A percentile compares a stretch with the other conserved stretches of the same genome.
phyloP scores from a whole-genome alignment of 1,140 invertebrate genomes.

The Oscheius sp. region DNA sequence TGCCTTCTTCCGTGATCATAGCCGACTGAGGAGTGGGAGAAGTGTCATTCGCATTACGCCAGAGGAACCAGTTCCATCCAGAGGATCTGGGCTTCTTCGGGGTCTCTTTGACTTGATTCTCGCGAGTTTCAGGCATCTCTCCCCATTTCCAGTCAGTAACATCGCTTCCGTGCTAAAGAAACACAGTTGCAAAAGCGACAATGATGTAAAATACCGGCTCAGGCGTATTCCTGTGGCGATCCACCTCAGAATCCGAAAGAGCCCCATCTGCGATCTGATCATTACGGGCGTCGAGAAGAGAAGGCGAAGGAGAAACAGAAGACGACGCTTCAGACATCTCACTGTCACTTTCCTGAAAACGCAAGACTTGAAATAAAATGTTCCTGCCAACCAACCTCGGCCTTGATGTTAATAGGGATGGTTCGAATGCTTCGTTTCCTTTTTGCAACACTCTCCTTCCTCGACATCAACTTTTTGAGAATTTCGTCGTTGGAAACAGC shows the following conservation, averaged over 20 bases:
- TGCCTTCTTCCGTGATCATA: slow-evolving; percentile 68
- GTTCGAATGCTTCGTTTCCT: background rate
- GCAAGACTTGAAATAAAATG: background rate
- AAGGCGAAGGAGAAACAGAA: slow-evolving; percentile 23
- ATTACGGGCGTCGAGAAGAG: slow-evolving; percentile 1
- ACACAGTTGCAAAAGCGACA: slow-evolving; percentile 3
- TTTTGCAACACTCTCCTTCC: slow-evolving; percentile 10
- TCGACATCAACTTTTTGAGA: background rate
- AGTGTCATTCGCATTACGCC: slow-evolving; percentile 17
- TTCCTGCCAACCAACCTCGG: background rate
- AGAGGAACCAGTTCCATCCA: slow-evolving; percentile 46
- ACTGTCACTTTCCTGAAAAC: slow-evolving; percentile 29
- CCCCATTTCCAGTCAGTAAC: slow-evolving; percentile 86
- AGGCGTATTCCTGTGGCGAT: slow-evolving; percentile 34
- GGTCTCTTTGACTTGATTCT: slow-evolving; percentile 3
- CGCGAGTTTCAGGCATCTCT: slow-evolving; percentile 72
- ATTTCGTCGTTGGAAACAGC: background rate
- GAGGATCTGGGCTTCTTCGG: slow-evolving; percentile 5
- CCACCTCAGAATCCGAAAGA: slow-evolving; percentile 56
- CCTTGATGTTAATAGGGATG: background rate
- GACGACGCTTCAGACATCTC: slow-evolving; percentile 28
- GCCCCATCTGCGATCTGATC: slow-evolving; percentile 53
- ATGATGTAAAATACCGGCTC: background rate
- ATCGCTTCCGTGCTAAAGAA: slow-evolving; percentile 59
- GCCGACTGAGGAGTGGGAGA: background rate